A percentile compares a stretch with the other conserved stretches of the same genome.
These are phyloP conservation scores for Agrilus planipennis DNA, from an alignment of 1,140 invertebrate genomes.

Conservation along the genomic window DNA sequence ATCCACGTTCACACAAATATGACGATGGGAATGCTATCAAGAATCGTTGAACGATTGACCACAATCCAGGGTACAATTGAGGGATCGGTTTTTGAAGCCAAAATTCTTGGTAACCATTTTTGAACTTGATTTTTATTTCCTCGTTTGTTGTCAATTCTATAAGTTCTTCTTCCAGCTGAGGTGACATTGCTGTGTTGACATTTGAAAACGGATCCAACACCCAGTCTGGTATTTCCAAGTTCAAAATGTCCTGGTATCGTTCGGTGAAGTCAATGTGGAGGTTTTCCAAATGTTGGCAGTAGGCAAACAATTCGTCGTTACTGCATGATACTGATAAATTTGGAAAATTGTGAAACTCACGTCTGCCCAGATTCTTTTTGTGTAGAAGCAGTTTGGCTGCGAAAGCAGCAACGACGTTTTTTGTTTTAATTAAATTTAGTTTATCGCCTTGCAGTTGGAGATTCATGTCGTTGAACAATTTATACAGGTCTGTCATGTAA, in stretches of 20 bases:
- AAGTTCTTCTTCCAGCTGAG: too few relatives aligned
- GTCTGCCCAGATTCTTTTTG: neutral
- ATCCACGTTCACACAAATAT: conserved; percentile 6
- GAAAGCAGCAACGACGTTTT: neutral
- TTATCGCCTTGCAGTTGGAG: conserved; percentile 17
- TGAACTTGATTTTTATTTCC: too few relatives aligned
- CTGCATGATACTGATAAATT: too few relatives aligned
- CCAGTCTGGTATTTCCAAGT: conserved; percentile 12
- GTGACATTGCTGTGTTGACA: too few relatives aligned
- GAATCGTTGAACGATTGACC: too few relatives aligned
- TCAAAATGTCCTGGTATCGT: conserved; percentile 16
- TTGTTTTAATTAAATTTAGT: conserved; percentile 7
- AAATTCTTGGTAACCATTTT: too few relatives aligned
- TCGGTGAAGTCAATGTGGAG: conserved; percentile 11
- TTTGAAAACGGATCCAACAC: conserved; percentile 11
- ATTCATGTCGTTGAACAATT: conserved; percentile 19
- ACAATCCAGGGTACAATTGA: too few relatives aligned
- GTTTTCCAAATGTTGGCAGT: conserved; percentile 5
- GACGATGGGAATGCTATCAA: conserved; percentile 6
- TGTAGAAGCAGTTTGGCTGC: neutral
- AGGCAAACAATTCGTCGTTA: conserved; percentile 1
- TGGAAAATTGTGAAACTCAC: conserved; percentile 2
- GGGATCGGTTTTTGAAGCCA: too few relatives aligned
- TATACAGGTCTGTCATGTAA: conserved; percentile 24
- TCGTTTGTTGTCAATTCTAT: too few relatives aligned